Evolutionary conservation across 2,797 vertebrate genomes (phyloP).

Genomic region (Salarias fasciatus): DNA sequence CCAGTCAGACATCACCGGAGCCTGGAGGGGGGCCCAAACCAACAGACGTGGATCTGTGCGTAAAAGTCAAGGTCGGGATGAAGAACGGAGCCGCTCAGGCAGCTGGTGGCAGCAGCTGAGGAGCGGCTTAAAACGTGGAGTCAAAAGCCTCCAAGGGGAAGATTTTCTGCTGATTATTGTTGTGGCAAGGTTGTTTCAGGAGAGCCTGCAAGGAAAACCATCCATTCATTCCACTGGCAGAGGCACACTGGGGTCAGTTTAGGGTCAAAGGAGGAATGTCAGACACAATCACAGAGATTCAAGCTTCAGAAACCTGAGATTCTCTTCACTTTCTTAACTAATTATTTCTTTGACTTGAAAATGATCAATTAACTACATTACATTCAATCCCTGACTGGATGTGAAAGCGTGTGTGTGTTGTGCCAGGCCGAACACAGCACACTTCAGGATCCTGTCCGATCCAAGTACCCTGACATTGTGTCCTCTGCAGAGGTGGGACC

Average conservation of each 20-base stretch:
- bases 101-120: conserved; percentile 22
- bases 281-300: background rate
- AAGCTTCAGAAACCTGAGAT: background rate
- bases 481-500: no score
- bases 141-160: conserved; percentile 5
- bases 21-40: conserved; percentile 52
- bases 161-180: conserved; percentile 13
- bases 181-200: background rate
- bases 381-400: background rate
- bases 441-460: background rate
- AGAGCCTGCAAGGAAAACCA: conserved; percentile 1
- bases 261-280: conserved; percentile 1
- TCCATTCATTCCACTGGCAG: background rate
- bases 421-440: background rate
- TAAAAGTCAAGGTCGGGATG: conserved; percentile 53
- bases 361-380: no score
- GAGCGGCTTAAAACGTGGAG: conserved; percentile 1
- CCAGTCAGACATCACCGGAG: conserved; percentile 34
- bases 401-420: background rate
- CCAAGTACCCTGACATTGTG: background rate
- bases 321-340: background rate
- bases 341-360: background rate
- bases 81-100: background rate
- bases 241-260: conserved; percentile 5
- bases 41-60: conserved; percentile 23